Evolutionary conservation across 2,888 invertebrate genomes (phyloP).

Genomic region (Galerucella pusilla): DNA sequence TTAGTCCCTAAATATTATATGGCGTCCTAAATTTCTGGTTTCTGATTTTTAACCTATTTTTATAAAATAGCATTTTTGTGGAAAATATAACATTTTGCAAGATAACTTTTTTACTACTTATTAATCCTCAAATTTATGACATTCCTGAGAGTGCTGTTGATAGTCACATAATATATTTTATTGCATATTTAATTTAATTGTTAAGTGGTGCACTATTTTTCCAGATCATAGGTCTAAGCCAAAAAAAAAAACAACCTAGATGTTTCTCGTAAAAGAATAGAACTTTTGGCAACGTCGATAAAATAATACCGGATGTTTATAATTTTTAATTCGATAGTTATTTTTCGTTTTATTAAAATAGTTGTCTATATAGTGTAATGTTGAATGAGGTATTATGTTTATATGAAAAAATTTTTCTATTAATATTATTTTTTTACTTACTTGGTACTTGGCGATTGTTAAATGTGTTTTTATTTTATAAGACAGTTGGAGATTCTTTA

Average conservation of each 20-base stretch:
- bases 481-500: constrained; percentile 34
- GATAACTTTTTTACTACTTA: constrained; percentile 1
- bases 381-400: constrained; percentile 15
- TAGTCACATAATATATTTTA: constrained; percentile 34
- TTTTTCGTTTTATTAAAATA: constrained; percentile 9
- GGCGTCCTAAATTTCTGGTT: background rate
- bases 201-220: constrained; percentile 30
- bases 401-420: constrained; percentile 26
- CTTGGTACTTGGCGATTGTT: constrained; percentile 32
- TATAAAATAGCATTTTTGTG: background rate
- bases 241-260: background rate
- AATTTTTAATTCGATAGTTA: background rate
- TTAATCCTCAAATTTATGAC: constrained; percentile 28
- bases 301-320: background rate
- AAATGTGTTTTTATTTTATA: constrained; percentile 41
- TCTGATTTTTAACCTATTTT: background rate
- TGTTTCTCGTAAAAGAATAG: background rate
- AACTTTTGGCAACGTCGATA: background rate
- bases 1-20: too few species aligned
- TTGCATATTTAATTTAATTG: constrained; percentile 26
- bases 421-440: constrained; percentile 22
- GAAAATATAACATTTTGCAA: background rate
- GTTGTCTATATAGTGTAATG: constrained; percentile 19
- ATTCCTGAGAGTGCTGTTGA: constrained; percentile 39
- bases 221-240: constrained; percentile 1